These are phyloP conservation scores for Ophion costatus DNA, from an alignment of 2,888 invertebrate species.

Conservation along the genomic window DNA sequence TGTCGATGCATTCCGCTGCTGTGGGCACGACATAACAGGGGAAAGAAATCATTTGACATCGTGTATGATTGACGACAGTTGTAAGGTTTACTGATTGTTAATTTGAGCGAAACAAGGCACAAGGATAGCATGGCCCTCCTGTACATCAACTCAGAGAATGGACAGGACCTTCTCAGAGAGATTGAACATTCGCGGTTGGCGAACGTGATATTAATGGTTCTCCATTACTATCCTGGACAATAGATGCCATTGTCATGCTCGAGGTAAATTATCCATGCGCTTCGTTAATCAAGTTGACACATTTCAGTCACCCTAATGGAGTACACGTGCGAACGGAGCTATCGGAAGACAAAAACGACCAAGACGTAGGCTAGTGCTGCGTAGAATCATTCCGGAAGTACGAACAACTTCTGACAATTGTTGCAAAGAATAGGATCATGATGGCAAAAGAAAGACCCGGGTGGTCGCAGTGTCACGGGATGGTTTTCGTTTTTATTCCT, in stretches of 20 bases:
- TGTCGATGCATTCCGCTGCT: not conserved
- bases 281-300: constrained; percentile 37
- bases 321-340: not conserved
- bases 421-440: constrained; percentile 10
- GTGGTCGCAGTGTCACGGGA: not conserved
- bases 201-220: constrained; percentile 27
- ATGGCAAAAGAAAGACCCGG: not conserved
- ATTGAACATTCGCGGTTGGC: constrained; percentile 42
- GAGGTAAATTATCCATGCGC: constrained; percentile 12
- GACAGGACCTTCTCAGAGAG: constrained; percentile 21
- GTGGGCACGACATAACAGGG: not conserved
- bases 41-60: not conserved
- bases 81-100: constrained; percentile 24
- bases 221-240: constrained; percentile 23
- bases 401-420: constrained; percentile 7
- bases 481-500: constrained; percentile 13
- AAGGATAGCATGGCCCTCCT: not conserved
- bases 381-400: constrained; percentile 4
- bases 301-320: not conserved
- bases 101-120: constrained; percentile 11
- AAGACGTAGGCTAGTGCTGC: not conserved
- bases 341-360: not conserved
- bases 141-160: constrained; percentile 32
- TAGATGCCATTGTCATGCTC: constrained; percentile 25
- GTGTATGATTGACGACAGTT: not conserved